Evolutionary conservation across 2,888 invertebrate species (phyloP).

Genomic region (Orchestes rusci): DNA sequence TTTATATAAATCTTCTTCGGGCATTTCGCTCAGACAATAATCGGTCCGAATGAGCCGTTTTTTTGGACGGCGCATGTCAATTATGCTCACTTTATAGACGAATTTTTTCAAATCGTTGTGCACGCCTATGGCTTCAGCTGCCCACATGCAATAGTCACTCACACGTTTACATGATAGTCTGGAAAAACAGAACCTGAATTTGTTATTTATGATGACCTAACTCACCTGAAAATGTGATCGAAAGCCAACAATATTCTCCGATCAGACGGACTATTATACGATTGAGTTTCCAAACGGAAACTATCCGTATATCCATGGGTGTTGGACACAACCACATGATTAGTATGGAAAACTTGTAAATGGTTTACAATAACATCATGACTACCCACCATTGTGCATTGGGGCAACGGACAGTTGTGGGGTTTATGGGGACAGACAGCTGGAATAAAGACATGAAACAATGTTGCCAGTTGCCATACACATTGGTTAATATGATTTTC

Average conservation of each 20-base stretch:
- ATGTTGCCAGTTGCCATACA: too few species aligned
- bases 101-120: slow-evolving; percentile 31
- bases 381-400: slow-evolving; percentile 29
- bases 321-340: slow-evolving; percentile 23
- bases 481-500: too few species aligned
- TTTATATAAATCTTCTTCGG: slow-evolving; percentile 34
- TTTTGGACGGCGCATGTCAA: slow-evolving; percentile 33
- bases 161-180: slow-evolving; percentile 32
- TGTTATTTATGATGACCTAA: neutral
- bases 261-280: slow-evolving; percentile 26
- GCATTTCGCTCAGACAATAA: slow-evolving; percentile 33
- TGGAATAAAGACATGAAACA: slow-evolving; percentile 5
- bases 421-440: slow-evolving; percentile 32
- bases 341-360: slow-evolving; percentile 27
- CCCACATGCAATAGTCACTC: slow-evolving; percentile 35
- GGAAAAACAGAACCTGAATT: slow-evolving; percentile 5
- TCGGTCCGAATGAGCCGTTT: slow-evolving; percentile 34
- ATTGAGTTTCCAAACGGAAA: slow-evolving; percentile 26
- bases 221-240: slow-evolving; percentile 32
- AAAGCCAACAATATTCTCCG: slow-evolving; percentile 30
- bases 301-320: slow-evolving; percentile 26
- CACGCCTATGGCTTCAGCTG: slow-evolving; percentile 33
- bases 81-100: slow-evolving; percentile 34
- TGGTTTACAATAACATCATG: slow-evolving; percentile 27
- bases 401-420: slow-evolving; percentile 33